Evolutionary conservation across 2,888 invertebrate species (phyloP), one percentile per base, ranked within the genome.

Genomic region (Lordiphosa andalusiaca): DNA sequence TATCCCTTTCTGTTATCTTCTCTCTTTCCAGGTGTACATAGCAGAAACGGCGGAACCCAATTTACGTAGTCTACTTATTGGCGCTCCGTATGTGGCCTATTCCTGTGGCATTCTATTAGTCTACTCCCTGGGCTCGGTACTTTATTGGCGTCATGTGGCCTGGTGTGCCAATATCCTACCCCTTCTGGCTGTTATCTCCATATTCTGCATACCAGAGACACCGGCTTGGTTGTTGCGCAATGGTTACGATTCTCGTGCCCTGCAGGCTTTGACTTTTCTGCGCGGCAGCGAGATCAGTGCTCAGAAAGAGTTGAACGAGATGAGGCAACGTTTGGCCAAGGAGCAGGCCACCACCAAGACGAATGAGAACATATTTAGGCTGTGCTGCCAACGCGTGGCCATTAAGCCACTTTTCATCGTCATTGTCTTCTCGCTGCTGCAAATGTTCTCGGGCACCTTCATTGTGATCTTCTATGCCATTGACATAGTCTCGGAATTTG

Each of bases 401-500:
- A 86, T 93, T 5, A 95, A 95, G 80, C 95, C 95, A 0, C 90
- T 95, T 53, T 87, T 93, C 7, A 93, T 95, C 42, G 93, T 95
- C 76, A 93, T 94, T 78, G 90, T 92, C 0, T 95, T 95, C 89
- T 93, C 94, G 85, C 88, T 93, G 70, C 90, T 95, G 64, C 94
- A 95, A 87, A 93, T 94, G 69, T 89, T 93, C 38, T 93, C 94
- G 4, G 95, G 95, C 47, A 94, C 94, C 13, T 95, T 94, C 82
- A 91, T 95, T 10, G 92, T 95, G 54, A 93, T 95, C 53, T 95
- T 95, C 89, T 95, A 95, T 84, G 95, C 94, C 0, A 93, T 94
- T 0, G 93, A 94, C 73, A 93, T 95, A 55, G 91, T 95, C 6
- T 89, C 91, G 6, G 92, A 93, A 55, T 87, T 90, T 41, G 92